Percentiles rank a stretch among this genome's conserved stretches.
phyloP scores from a whole-genome alignment of 2,113 vertebrate species.

The Syrrhaptes paradoxus region DNA sequence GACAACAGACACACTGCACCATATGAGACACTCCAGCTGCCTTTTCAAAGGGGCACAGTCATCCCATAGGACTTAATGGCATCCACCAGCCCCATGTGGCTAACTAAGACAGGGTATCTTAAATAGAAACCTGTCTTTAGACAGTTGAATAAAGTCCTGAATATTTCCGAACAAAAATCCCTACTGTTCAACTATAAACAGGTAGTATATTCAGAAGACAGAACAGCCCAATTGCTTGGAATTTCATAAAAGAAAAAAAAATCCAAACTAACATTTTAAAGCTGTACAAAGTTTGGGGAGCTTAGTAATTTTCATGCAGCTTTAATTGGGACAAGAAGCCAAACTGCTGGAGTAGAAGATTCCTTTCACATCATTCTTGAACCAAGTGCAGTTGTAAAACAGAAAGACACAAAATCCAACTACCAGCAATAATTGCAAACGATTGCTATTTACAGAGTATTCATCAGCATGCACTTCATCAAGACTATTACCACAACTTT shows the following conservation, averaged over 20 bases:
- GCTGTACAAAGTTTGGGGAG: not conserved
- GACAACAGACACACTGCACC: not conserved
- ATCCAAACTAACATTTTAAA: not conserved
- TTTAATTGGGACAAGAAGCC: not conserved
- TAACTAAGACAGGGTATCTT: not conserved
- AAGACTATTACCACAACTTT: slow-evolving; percentile 30
- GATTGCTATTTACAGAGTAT: slow-evolving; percentile 47
- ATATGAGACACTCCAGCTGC: not conserved
- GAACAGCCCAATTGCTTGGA: not conserved
- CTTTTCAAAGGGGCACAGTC: not conserved
- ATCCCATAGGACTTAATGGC: not conserved
- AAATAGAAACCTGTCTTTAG: not conserved
- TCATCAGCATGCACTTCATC: slow-evolving; percentile 42
- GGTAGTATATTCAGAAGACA: not conserved
- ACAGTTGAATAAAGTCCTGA: not conserved
- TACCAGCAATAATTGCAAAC: slow-evolving; percentile 37
- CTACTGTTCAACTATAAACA: not conserved
- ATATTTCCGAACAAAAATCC: not conserved
- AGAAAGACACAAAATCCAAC: not conserved
- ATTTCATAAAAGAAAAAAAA: not conserved
- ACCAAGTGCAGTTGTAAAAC: not conserved
- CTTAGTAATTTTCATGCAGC: not conserved
- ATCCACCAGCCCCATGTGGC: not conserved
- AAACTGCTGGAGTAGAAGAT: not conserved
- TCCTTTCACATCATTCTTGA: slow-evolving; percentile 1